Base-by-base conservation (phyloP, 2,888 invertebrate species). In the Epistrophella euchroma region DNA sequence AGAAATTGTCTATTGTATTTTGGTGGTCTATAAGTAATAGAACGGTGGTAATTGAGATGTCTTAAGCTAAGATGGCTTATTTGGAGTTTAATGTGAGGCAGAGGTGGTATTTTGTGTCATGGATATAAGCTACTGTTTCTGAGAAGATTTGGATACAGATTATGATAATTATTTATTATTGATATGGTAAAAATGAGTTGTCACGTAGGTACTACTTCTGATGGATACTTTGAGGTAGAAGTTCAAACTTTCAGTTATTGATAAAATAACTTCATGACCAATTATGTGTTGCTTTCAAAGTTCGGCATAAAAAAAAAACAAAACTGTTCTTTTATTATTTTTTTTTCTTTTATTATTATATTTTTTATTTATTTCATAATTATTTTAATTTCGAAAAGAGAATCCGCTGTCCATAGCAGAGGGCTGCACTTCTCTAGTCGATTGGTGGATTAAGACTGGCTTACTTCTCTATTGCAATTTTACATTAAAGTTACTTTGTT, bases 21-120 rank as follows among this genome's bases (percentile, higher is more conserved):
- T 43, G 43, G 6, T n/a, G 43, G 25, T 62, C 25, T 13, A 37
- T 13, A 40, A n/a, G 32, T 32, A 43, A 6, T 15, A 47, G 47
- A 10, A 22, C 50, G 47, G 17, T 37, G 28, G 43, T 66, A 68
- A 68, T 68, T 68, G 66, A 68, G 66, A 68, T 68, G 50, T 68
- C 66, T 68, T 66, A 19, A 50, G 0, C 11, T 11, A 9, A 10
- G 64, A 47, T 47, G 66, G 66, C 66, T 66, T 66, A 25, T 40
- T 62, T 40, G n/a, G 22, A 2, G 15, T 17, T 37, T 9, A n/a
- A 25, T n/a, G n/a, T 62, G 43, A 32, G 4, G n/a, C 0, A 43
- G 3, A 19, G n/a, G 22, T 2, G 9, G 4, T 15, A 0, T 60
- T 60, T 25, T 17, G 17, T 15, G 13, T 10, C 2, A n/a, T n/a